A percentile compares a stretch with the other conserved stretches of the same genome.
Conservation (phyloP, 2,113 vertebrate genomes). For the Podocnemis expansa region DNA sequence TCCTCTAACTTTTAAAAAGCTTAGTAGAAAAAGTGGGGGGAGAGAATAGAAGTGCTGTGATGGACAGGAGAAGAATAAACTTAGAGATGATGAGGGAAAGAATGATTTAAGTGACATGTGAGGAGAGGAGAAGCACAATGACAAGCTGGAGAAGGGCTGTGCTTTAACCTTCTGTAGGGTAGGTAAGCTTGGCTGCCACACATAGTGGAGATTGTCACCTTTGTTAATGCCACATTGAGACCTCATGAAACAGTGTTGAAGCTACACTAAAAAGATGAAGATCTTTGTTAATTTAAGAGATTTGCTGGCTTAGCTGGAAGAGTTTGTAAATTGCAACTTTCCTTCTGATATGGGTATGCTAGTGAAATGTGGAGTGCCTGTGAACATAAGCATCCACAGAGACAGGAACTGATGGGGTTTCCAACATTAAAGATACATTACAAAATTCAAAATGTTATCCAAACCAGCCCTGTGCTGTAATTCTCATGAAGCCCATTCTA, state of each 20-base stretch:
- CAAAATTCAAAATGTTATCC: conserved; percentile 2
- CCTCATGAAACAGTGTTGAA: not conserved
- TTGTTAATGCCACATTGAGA: not conserved
- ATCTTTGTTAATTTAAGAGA: not conserved
- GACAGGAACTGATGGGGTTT: not conserved
- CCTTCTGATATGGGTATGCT: not conserved
- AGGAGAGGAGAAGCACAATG: not conserved
- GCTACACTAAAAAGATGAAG: not conserved
- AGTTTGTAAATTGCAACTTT: not conserved
- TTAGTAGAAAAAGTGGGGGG: not conserved
- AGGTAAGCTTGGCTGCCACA: not conserved
- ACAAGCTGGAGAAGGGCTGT: not conserved
- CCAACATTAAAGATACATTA: not conserved
- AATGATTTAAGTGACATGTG: not conserved
- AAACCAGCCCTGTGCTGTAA: not conserved
- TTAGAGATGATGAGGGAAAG: not conserved
- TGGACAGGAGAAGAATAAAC: not conserved
- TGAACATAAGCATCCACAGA: not conserved
- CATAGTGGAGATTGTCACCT: not conserved
- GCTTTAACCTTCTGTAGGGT: not conserved
- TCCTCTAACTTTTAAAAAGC: not conserved
- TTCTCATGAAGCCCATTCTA: conserved; percentile 21
- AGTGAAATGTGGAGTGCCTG: not conserved
- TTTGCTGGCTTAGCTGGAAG: not conserved
- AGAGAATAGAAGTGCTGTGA: not conserved